A percentile compares a stretch with the other conserved stretches of the same genome.
phyloP scores from a whole-genome alignment of 2,888 invertebrate species.

The Harpagoxenus sublaevis region DNA sequence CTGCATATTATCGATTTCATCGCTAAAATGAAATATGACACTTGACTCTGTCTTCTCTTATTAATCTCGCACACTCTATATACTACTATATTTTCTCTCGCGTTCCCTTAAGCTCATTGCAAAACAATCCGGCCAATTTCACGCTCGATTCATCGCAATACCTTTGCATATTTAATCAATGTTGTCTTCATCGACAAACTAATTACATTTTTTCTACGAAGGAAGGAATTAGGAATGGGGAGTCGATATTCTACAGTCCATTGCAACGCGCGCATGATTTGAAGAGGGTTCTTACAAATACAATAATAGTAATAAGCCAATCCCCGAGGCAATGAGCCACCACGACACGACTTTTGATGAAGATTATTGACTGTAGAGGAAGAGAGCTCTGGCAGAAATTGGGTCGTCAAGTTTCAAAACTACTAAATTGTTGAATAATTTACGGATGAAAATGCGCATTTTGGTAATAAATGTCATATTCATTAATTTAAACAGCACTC shows the following conservation, averaged over 20 bases:
- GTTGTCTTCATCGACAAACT: slow-evolving; percentile 72
- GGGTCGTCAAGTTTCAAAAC: slow-evolving; percentile 53
- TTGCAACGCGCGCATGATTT: slow-evolving; percentile 58
- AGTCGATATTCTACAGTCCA: slow-evolving; percentile 50
- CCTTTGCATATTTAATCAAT: slow-evolving; percentile 74
- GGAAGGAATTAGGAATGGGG: slow-evolving; percentile 61
- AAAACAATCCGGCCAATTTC: slow-evolving; percentile 77
- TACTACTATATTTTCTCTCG: background rate
- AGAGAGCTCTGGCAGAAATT: slow-evolving; percentile 64
- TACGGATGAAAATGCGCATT: background rate
- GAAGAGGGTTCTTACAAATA: slow-evolving; percentile 81
- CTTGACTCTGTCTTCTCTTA: background rate
- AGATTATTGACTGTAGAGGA: slow-evolving; percentile 72
- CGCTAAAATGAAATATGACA: background rate
- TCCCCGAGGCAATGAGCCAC: slow-evolving; percentile 66
- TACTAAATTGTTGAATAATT: slow-evolving; percentile 46
- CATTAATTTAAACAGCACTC: background rate
- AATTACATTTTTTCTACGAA: slow-evolving; percentile 81
- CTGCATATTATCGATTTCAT: background rate
- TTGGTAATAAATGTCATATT: background rate
- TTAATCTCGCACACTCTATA: background rate
- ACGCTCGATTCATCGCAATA: slow-evolving; percentile 77
- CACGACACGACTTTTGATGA: slow-evolving; percentile 75
- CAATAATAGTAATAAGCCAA: slow-evolving; percentile 80
- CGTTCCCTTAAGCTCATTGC: background rate